A percentile compares a stretch with the other conserved stretches of the same genome.
Evolutionary conservation across 2,888 invertebrate species (phyloP).

Genomic region (Drosophila lacicola): DNA sequence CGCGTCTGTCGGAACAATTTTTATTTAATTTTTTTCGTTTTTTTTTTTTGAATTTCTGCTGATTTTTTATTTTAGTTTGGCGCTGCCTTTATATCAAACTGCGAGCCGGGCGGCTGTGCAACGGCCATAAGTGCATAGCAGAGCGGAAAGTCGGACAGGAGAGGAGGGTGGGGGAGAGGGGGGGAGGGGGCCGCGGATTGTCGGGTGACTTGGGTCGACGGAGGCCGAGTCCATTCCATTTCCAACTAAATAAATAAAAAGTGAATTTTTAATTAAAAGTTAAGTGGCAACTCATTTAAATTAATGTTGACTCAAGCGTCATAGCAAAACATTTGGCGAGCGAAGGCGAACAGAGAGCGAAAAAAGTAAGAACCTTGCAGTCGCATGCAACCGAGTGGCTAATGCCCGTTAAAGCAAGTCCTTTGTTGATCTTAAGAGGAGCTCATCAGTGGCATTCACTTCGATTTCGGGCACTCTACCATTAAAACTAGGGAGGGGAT

Average conservation of each 20-base stretch:
- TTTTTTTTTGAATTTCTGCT: constrained; percentile 28
- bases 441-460: no score
- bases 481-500: no score
- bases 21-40: constrained; percentile 19
- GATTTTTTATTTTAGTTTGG: constrained; percentile 73
- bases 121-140: constrained; percentile 55
- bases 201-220: constrained; percentile 5
- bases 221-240: constrained; percentile 66
- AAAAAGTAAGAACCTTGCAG: no score
- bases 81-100: constrained; percentile 72
- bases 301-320: constrained; percentile 82
- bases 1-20: constrained; percentile 27
- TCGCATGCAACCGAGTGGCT: no score
- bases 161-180: no score
- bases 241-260: constrained; percentile 80
- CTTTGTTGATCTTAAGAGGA: no score
- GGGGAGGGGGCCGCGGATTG: neutral
- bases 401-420: no score
- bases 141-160: constrained; percentile 10
- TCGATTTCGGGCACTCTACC: no score
- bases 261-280: constrained; percentile 83
- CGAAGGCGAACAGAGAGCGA: constrained; percentile 33
- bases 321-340: constrained; percentile 75
- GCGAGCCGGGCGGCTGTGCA: constrained; percentile 39
- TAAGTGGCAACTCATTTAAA: constrained; percentile 83